Conservation (phyloP, 2,113 vertebrate species). For the Petromus typicus region DNA sequence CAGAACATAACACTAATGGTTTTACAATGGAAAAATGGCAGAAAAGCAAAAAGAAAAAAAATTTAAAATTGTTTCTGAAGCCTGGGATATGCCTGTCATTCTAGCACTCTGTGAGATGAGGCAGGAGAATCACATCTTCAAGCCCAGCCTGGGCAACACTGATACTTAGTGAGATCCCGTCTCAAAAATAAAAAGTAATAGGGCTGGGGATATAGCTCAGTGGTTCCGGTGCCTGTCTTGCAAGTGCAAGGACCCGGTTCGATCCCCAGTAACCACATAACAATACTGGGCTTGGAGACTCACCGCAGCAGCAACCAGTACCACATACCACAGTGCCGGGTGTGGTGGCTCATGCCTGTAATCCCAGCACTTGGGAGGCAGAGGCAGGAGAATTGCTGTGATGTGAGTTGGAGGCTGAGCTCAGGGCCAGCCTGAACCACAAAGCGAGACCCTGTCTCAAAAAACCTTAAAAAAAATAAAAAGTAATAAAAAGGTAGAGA, state of each 20-base stretch:
- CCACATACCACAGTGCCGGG: no score
- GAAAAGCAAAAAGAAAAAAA: slow-evolving; percentile 22
- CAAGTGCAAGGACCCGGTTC: no score
- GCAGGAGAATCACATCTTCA: neutral
- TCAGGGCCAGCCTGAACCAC: no score
- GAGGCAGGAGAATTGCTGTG: neutral
- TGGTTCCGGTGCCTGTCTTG: no score
- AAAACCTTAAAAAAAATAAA: no score
- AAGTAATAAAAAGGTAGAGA: neutral
- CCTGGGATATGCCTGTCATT: neutral
- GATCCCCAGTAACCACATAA: no score
- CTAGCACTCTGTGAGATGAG: neutral
- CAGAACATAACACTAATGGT: neutral
- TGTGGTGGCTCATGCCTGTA: no score
- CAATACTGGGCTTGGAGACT: no score
- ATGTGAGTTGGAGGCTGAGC: no score
- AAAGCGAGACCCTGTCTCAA: neutral
- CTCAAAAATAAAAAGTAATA: neutral
- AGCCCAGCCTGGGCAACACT: neutral
- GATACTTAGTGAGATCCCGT: neutral
- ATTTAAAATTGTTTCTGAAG: slow-evolving; percentile 54
- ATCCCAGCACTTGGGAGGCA: neutral
- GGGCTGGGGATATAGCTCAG: no score
- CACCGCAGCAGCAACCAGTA: no score
- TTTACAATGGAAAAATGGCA: slow-evolving; percentile 48